Base-by-base conservation (phyloP, 2,797 vertebrate genomes). In the Amniataba percoides region DNA sequence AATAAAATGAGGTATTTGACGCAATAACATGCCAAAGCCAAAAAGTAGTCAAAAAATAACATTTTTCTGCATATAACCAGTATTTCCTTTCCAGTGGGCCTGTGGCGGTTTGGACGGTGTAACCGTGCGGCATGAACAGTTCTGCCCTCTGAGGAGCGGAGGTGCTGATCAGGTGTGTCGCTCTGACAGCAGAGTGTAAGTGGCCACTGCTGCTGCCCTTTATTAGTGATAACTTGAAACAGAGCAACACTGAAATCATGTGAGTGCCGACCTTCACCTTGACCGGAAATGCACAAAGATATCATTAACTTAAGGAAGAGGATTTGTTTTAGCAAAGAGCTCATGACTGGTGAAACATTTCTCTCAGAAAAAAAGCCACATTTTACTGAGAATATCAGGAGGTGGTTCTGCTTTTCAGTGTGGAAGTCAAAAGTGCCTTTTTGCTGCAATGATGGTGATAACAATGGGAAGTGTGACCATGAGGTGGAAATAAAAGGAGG, bases 251-350 rank as follows among this genome's bases (percentile, higher is more conserved):
- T 57, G 73, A 82, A 79, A 82, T 73, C 74, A 55, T 77, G 84
- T 83, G 49, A 56, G 49, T 31, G 52, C 59, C 89, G 89, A 90
- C 91, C 87, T 89, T 93, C 85, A 81, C 74, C 84, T 78, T 81
- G 79, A 85, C 83, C 86, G 65, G 55, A 80, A 69, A 52, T 46
- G 52, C 67, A 77, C 65, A 66, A 14, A 67, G 45, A 86, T 85
- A 57, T 85, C 86, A 90, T 89, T 85, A 88, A 85, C 61, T 90
- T 77, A 40, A 78, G 71, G 63, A 79, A 60, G 65, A 74, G 14
- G 13, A 71, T 31, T 36, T 67, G n/a, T 66, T 68, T 45, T 31
- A 40, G 68, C 53, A 52, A 12, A 46, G 57, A 66, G 45, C 58
- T 57, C 27, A 74, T 67, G 60, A 40, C 62, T 79, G 42, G 52